Base-by-base conservation (phyloP, 2,888 invertebrate genomes). In the Apodemia zela region DNA sequence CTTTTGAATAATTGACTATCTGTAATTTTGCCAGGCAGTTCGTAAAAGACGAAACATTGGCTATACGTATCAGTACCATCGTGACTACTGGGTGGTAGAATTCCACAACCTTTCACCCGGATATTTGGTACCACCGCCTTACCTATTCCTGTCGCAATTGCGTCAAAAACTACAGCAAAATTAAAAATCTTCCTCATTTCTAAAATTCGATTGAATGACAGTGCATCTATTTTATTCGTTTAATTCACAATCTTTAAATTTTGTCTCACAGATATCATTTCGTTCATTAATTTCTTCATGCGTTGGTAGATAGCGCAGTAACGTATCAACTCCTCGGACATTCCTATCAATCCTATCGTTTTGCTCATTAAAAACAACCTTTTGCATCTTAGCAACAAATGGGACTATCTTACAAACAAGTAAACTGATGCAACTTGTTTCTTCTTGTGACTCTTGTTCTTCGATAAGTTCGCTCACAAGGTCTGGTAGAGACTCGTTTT, bases 321-420 rank as follows among this genome's bases (percentile, higher is more conserved):
- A 89, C 10, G 81, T 81, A 17, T 87, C 79, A 33, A 87, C 78
- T 60, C 85, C 82, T 1, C 76, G 75, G 33, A 81, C 74, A 15
- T 81, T 79, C 62, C 80, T 77, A 21, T 75, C 76, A 21, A 80
- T 79, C 42, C 69, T 76, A 18, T 77, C 76, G 45, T 80, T 75
- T 71, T 79, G 77, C 10, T 80, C 78, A 13, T 84, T 91, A 65
- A 96, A 85, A 0, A 91, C 90, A n/a, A 95, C 93, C 65, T 92
- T 92, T 76, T 97, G 97, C 94, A 96, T 96, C 70, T 94, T 94
- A 86, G 93, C 93, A 66, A 97, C 94, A 66, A 96, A 94, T 0
- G 97, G 97, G 0, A 95, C 93, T 68, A 93, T 93, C 86, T 97
- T 97, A 78, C 97, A 97, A 67, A 97, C 85, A 42, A 97, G 82